Evolutionary conservation across 2,113 vertebrate species (phyloP), one percentile per base, ranked within the genome.

Genomic region (Trinectes maculatus): DNA sequence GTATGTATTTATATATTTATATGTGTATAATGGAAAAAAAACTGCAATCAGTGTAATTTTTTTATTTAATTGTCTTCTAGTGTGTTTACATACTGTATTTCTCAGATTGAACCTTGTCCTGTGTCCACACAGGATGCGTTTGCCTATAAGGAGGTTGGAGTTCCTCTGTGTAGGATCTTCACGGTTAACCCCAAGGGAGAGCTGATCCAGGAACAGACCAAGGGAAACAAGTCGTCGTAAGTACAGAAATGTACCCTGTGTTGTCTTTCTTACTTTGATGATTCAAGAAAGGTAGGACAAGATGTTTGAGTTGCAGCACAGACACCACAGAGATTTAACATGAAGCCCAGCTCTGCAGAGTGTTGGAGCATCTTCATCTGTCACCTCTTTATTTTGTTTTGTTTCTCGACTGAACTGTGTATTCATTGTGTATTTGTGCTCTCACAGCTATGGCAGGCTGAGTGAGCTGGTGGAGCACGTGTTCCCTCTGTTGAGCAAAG

Each of bases 141-240:
- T 81, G 96, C 98, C 55, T 99, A 99, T 75, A 94, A 93, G 60
- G 94, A 98, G 87, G 96, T 99, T n/a, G 97, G 98, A 40, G 96
- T 99, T 66, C 96, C 95, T 48, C 92, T 95, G 62, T 99, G 95
- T 73, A 87, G 97, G 85, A 98, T 98, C 85, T 99, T 99, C 91
- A 99, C 97, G 0, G 96, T 99, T 79, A 99, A 99, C 82, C 97
- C 98, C 34, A 98, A 98, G 83, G 98, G 98, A 53, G 97, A 99
- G 90, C 90, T 99, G 62, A 99, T 99, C 88, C 96, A 98, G 87
- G 97, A 98, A 79, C 94, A 95, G 87, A 96, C 95, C 63, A 97
- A 96, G 80, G 96, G 96, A 67, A 99, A 98, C 94, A 99, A 99
- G 79, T 96, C 97, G 39, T 96, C 98, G 98, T 99, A 92, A 95